phyloP scores from a whole-genome alignment of 2,888 invertebrate genomes.

The Magallana nippona region DNA sequence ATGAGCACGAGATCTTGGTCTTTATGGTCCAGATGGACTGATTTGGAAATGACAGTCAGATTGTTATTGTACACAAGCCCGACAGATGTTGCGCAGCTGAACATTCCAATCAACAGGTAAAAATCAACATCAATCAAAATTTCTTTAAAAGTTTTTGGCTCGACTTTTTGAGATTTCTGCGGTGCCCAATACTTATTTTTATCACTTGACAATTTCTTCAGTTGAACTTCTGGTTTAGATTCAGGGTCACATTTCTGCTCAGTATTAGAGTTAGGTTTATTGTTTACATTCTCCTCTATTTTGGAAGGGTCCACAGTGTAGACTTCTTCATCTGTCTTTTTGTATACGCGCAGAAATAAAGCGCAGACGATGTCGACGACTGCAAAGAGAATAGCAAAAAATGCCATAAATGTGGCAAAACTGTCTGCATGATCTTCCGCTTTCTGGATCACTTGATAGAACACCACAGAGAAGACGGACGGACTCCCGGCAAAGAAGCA shows the following conservation, averaged over 20 bases:
- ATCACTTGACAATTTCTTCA: neutral
- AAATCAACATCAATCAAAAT: conserved; percentile 54
- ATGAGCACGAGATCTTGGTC: conserved; percentile 54
- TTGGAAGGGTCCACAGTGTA: neutral
- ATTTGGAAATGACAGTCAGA: conserved; percentile 55
- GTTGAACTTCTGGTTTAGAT: neutral
- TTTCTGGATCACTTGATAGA: conserved; percentile 50
- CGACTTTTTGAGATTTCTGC: too few species aligned
- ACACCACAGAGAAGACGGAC: conserved; percentile 59
- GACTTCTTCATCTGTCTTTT: conserved; percentile 33
- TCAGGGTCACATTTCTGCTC: neutral
- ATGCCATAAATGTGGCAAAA: conserved; percentile 60
- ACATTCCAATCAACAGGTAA: conserved; percentile 56
- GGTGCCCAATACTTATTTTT: neutral
- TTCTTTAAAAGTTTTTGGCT: conserved; percentile 51
- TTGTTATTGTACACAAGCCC: conserved; percentile 60
- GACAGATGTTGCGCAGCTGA: conserved; percentile 58
- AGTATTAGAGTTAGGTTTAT: too few species aligned
- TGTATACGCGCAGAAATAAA: conserved; percentile 53
- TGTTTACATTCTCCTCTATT: neutral
- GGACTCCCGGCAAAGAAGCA: conserved; percentile 65
- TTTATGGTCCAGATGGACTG: conserved; percentile 46
- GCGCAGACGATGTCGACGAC: conserved; percentile 58
- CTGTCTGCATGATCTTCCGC: conserved; percentile 50
- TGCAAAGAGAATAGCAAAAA: conserved; percentile 59